phyloP scores from a whole-genome alignment of 1,140 invertebrate genomes.

The Zaprionus africanus region DNA sequence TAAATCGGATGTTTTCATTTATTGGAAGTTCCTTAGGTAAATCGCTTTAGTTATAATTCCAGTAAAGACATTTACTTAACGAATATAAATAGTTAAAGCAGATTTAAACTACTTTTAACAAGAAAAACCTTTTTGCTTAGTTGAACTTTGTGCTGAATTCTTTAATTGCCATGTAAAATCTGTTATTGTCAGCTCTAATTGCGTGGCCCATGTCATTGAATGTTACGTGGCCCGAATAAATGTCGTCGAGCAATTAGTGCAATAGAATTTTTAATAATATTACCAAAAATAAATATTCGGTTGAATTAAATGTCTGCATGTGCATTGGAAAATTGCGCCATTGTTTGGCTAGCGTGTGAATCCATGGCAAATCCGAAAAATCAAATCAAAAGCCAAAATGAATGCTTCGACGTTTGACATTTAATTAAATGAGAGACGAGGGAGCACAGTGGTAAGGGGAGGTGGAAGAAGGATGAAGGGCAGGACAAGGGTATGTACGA shows the following conservation, averaged over 20 bases:
- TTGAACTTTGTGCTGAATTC: neutral
- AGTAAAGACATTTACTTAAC: too few species aligned
- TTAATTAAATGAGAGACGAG: conserved; percentile 74
- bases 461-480: neutral
- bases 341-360: conserved; percentile 31
- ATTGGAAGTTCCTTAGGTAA: too few species aligned
- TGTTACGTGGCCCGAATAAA: neutral
- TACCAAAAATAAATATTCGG: conserved; percentile 1
- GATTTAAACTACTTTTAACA: too few species aligned
- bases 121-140: too few species aligned
- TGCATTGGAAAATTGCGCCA: conserved; percentile 29
- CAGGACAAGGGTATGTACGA: conserved; percentile 17
- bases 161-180: neutral
- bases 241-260: neutral
- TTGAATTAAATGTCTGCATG: neutral
- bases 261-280: neutral
- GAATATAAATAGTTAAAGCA: too few species aligned
- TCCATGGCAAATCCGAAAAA: conserved; percentile 51
- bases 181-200: neutral
- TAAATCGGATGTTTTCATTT: too few species aligned
- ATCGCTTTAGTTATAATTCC: too few species aligned
- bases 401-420: conserved; percentile 65
- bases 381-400: conserved; percentile 62
- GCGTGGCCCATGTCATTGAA: neutral
- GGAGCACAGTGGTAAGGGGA: neutral